A percentile compares a stretch with the other conserved stretches of the same genome.
Evolutionary conservation across 2,113 vertebrate species (phyloP).

Genomic region (Pica pica): DNA sequence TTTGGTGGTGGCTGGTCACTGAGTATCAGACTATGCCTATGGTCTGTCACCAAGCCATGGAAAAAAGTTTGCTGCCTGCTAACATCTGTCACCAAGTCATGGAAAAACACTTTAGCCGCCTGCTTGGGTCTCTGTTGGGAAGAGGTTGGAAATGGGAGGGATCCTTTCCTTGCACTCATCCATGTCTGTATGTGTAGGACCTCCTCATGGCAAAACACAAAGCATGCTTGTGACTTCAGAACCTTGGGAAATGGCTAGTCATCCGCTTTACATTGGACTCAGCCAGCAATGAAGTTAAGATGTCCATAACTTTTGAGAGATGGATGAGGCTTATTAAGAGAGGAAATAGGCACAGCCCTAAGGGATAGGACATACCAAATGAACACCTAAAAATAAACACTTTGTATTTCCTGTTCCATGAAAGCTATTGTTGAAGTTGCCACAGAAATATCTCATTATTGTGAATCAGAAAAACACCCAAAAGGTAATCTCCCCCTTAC

Average conservation of each 20-base stretch:
- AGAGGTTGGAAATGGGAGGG: background rate
- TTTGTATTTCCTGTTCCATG: constrained; percentile 21
- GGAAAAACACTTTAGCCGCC: background rate
- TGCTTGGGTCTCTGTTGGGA: background rate
- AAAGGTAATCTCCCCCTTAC: background rate
- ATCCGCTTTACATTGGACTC: background rate
- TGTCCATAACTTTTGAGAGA: background rate
- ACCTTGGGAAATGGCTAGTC: background rate
- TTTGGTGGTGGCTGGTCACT: background rate
- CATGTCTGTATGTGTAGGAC: background rate
- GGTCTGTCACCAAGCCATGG: background rate
- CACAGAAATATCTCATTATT: constrained; percentile 22
- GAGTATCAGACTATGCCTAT: background rate
- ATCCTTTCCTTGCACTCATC: background rate
- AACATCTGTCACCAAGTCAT: background rate
- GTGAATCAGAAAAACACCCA: background rate
- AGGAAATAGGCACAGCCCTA: constrained; percentile 37
- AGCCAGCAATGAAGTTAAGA: background rate
- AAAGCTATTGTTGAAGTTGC: constrained; percentile 37
- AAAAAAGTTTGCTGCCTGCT: background rate
- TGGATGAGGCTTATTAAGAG: background rate
- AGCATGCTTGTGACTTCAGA: background rate
- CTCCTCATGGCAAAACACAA: background rate
- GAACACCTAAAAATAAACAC: constrained; percentile 42
- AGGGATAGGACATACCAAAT: constrained; percentile 8